Percentiles rank a stretch among this genome's conserved stretches.
phyloP scores from a whole-genome alignment of 2,888 invertebrate genomes.

The Eristalis pertinax region DNA sequence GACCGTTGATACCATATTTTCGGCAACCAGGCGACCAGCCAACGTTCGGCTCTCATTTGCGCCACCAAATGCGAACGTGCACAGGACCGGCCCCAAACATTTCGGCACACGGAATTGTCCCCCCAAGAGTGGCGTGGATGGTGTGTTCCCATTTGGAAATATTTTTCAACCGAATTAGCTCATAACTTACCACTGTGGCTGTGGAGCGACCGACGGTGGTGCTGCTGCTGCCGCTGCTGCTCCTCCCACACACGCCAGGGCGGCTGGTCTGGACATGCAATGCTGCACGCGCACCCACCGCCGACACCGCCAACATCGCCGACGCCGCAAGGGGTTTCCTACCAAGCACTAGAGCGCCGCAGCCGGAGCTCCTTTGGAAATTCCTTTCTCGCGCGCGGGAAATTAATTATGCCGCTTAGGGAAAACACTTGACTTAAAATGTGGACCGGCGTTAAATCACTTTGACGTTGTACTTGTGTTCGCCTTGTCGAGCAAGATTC shows the following conservation, averaged over 20 bases:
- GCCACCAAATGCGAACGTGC: constrained; percentile 12
- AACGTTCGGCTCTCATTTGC: constrained; percentile 53
- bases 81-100: background rate
- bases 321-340: background rate
- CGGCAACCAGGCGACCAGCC: constrained; percentile 21
- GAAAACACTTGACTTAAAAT: constrained; percentile 71
- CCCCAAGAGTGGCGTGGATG: constrained; percentile 27
- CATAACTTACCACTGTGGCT: constrained; percentile 65
- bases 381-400: constrained; percentile 41
- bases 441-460: constrained; percentile 69
- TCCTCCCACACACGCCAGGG: constrained; percentile 63
- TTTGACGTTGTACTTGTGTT: constrained; percentile 67
- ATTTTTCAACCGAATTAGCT: constrained; percentile 69
- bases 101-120: constrained; percentile 19
- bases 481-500: constrained; percentile 67
- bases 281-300: constrained; percentile 46
- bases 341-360: background rate
- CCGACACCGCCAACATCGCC: background rate
- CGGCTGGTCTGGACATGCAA: constrained; percentile 30
- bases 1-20: constrained; percentile 58
- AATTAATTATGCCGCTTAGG: constrained; percentile 71
- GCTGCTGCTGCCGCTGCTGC: background rate
- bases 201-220: constrained; percentile 9
- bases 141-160: constrained; percentile 62
- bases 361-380: constrained; percentile 55